These are phyloP conservation scores for Lineus longissimus DNA, from an alignment of 1,140 invertebrate genomes.

Conservation along the genomic window DNA sequence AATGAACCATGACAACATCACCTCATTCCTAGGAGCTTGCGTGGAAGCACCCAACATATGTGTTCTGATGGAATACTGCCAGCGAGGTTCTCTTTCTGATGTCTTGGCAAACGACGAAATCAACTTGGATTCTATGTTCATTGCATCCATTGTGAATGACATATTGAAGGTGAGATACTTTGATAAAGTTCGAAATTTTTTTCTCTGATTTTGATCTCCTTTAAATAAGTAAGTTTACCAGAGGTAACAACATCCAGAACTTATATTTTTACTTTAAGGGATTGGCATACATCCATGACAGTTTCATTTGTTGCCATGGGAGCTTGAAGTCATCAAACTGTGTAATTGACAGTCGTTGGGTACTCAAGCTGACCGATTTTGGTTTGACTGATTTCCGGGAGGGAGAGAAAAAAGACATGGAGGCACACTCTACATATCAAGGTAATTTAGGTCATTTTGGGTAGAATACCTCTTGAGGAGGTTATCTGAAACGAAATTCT, in stretches of 20 bases:
- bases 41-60: constrained; percentile 71
- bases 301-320: constrained; percentile 80
- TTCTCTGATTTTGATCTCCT: no score
- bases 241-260: not conserved
- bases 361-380: constrained; percentile 90
- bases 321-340: constrained; percentile 94
- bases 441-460: constrained; percentile 23
- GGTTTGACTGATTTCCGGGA: constrained; percentile 73
- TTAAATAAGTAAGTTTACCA: no score
- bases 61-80: constrained; percentile 87
- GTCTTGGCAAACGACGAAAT: constrained; percentile 90
- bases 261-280: constrained; percentile 62
- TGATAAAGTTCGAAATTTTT: constrained; percentile 47
- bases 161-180: constrained; percentile 68
- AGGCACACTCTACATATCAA: constrained; percentile 59
- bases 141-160: constrained; percentile 89
- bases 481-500: no score
- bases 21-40: constrained; percentile 88
- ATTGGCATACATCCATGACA: constrained; percentile 86
- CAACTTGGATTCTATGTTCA: constrained; percentile 88
- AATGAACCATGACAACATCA: constrained; percentile 89
- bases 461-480: no score
- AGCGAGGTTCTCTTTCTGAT: constrained; percentile 87
- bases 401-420: constrained; percentile 30
- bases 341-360: constrained; percentile 90